A percentile compares a stretch with the other conserved stretches of the same genome.
Conservation (phyloP, 2,797 vertebrate genomes). For the Novumbra hubbsi region DNA sequence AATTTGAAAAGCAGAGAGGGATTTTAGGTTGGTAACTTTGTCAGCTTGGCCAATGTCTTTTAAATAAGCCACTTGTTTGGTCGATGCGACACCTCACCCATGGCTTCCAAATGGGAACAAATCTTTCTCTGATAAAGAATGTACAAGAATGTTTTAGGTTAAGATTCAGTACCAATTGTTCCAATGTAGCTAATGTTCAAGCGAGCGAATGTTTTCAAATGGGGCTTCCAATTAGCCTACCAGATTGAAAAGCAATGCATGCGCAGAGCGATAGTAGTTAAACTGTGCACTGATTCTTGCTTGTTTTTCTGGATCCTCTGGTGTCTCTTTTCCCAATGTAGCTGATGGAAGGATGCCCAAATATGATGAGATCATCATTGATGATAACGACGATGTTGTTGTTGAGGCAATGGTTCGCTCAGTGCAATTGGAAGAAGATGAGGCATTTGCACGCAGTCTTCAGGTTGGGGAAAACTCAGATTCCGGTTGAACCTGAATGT, state of each 20-base stretch:
- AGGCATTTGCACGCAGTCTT: constrained; percentile 68
- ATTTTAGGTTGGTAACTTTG: too few relatives aligned
- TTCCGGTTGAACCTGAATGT: background rate
- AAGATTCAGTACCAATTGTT: too few relatives aligned
- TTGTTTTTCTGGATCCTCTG: background rate
- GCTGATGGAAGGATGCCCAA: constrained; percentile 9
- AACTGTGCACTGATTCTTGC: background rate
- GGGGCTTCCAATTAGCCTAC: background rate
- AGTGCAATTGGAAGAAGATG: constrained; percentile 72
- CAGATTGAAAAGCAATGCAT: background rate
- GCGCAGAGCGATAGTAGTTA: too few relatives aligned
- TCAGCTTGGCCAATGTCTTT: too few relatives aligned
- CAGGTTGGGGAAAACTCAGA: constrained; percentile 58
- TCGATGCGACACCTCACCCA: too few relatives aligned
- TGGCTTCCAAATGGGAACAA: too few relatives aligned
- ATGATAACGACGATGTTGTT: constrained; percentile 61
- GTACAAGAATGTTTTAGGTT: too few relatives aligned
- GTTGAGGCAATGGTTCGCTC: constrained; percentile 52
- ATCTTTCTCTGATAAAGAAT: too few relatives aligned
- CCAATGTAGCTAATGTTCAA: too few relatives aligned
- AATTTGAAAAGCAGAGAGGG: too few relatives aligned
- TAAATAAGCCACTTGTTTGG: too few relatives aligned
- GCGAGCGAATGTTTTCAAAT: too few relatives aligned
- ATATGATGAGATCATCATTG: constrained; percentile 63
- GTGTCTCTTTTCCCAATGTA: background rate